A percentile compares a stretch with the other conserved stretches of the same genome.
Evolutionary conservation across 1,140 invertebrate species (phyloP).

Genomic region (Drosophila fuyamai): DNA sequence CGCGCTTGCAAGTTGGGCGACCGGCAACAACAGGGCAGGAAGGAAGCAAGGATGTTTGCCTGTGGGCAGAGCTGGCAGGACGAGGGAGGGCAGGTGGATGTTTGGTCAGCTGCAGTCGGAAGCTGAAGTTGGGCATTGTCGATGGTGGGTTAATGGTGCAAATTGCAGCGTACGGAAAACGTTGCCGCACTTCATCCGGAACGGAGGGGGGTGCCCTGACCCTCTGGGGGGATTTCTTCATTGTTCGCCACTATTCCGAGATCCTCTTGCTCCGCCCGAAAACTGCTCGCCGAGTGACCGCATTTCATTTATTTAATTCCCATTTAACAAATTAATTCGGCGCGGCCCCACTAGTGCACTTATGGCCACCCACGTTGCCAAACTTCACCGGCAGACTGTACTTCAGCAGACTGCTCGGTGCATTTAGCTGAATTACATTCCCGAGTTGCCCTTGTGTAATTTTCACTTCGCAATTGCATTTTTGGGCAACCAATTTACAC

Average conservation of each 20-base stretch:
- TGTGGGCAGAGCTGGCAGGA: slow-evolving; percentile 43
- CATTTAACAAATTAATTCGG: slow-evolving; percentile 65
- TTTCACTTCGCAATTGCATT: slow-evolving; percentile 48
- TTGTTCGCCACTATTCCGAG: neutral
- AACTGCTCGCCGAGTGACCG: slow-evolving; percentile 29
- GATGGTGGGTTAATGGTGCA: slow-evolving; percentile 54
- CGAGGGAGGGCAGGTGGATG: slow-evolving; percentile 9
- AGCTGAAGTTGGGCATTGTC: slow-evolving; percentile 32
- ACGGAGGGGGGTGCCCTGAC: neutral
- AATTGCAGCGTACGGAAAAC: slow-evolving; percentile 26
- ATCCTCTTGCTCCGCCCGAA: slow-evolving; percentile 8
- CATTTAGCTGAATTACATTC: slow-evolving; percentile 40
- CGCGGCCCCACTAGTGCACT: slow-evolving; percentile 11
- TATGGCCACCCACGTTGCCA: slow-evolving; percentile 56
- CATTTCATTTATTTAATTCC: slow-evolving; percentile 54
- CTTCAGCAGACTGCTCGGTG: slow-evolving; percentile 31
- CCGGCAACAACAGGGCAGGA: slow-evolving; percentile 40
- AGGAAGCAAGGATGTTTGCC: slow-evolving; percentile 59
- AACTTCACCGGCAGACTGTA: slow-evolving; percentile 59
- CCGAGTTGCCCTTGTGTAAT: slow-evolving; percentile 18
- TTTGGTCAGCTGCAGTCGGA: slow-evolving; percentile 54
- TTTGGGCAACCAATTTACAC: slow-evolving; percentile 61
- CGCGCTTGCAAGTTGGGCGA: slow-evolving; percentile 14
- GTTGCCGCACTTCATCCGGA: slow-evolving; percentile 39
- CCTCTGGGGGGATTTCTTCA: slow-evolving; percentile 1